Conservation (phyloP, 2,888 invertebrate species). For the Laspeyria flexula region DNA sequence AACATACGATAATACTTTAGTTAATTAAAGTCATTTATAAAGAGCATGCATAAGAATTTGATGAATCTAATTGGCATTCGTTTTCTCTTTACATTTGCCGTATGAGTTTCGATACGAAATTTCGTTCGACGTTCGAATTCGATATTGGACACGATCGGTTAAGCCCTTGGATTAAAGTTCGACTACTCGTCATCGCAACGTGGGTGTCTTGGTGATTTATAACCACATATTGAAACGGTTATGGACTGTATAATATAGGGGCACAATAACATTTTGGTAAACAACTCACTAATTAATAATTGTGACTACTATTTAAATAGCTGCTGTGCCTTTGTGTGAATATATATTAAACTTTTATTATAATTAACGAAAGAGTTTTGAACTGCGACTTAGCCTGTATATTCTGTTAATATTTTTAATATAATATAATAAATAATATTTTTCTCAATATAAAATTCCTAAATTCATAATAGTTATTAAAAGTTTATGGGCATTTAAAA, state of each 20-base stretch:
- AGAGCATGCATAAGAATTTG: background rate
- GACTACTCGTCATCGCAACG: conserved; percentile 61
- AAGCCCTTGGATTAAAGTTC: conserved; percentile 60
- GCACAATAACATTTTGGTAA: conserved; percentile 48
- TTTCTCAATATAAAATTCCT: too few species aligned
- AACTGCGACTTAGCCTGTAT: too few species aligned
- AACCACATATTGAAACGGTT: conserved; percentile 53
- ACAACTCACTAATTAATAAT: conserved; percentile 34
- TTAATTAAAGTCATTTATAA: conserved; percentile 1
- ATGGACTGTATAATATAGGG: conserved; percentile 65
- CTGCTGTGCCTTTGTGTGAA: too few species aligned
- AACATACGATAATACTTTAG: background rate
- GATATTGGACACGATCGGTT: conserved; percentile 57
- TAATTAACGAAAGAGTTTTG: too few species aligned
- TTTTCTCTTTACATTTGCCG: background rate
- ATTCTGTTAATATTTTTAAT: too few species aligned
- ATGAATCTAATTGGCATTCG: background rate
- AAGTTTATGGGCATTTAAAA: too few species aligned
- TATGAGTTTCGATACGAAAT: conserved; percentile 9
- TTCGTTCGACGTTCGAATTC: conserved; percentile 47
- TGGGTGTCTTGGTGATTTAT: conserved; percentile 81
- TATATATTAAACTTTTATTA: too few species aligned
- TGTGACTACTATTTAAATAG: conserved; percentile 8
- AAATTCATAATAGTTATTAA: too few species aligned
- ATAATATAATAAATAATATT: too few species aligned